Conservation (phyloP, 2,888 invertebrate genomes). For the Torymus texanus region DNA sequence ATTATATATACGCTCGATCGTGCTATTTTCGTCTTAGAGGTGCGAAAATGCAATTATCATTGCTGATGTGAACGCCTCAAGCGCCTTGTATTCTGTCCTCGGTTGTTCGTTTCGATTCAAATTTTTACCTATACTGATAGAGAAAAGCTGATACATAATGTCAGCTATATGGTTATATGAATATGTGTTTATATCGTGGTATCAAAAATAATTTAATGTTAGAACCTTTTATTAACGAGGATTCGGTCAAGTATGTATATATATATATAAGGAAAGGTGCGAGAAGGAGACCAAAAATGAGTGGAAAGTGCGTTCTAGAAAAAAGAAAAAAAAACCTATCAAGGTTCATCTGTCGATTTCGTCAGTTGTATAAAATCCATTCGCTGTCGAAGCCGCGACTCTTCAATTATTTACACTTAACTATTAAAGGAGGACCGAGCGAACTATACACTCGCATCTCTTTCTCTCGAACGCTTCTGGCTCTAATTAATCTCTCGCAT, state of each 20-base stretch:
- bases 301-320: slow-evolving; percentile 5
- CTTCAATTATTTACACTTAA: slow-evolving; percentile 24
- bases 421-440: not conserved
- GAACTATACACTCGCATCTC: not conserved
- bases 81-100: too few relatives aligned
- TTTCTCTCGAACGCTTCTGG: not conserved
- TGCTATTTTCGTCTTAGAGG: too few relatives aligned
- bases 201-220: too few relatives aligned
- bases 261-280: too few relatives aligned
- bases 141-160: too few relatives aligned
- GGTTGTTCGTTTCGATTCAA: too few relatives aligned
- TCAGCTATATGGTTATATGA: too few relatives aligned
- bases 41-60: too few relatives aligned
- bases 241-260: not conserved
- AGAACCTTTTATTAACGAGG: not conserved
- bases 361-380: not conserved
- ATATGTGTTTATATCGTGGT: too few relatives aligned
- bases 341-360: not conserved
- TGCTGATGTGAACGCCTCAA: too few relatives aligned
- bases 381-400: not conserved
- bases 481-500: slow-evolving; percentile 22
- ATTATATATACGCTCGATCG: too few relatives aligned
- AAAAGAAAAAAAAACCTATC: not conserved
- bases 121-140: too few relatives aligned
- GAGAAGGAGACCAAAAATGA: not conserved